Percentiles rank a stretch among this genome's conserved stretches.
Conservation (phyloP, 1,140 invertebrate species). For the Danaus plexippus region DNA sequence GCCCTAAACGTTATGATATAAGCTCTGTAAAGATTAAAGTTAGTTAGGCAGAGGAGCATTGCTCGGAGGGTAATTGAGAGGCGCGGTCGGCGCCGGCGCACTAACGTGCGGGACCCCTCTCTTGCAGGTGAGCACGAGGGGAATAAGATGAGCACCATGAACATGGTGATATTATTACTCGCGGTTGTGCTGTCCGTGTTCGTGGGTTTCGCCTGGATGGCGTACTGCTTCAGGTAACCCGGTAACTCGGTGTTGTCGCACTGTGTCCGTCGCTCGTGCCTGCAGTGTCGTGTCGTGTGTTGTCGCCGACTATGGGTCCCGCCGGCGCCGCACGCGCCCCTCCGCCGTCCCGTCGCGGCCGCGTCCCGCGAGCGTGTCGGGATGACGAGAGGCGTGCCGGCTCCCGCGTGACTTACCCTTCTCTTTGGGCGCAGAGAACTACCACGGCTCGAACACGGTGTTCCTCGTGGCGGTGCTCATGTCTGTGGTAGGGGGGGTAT, state of each 20-base stretch:
- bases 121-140: constrained; percentile 79
- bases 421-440: constrained; percentile 83
- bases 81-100: constrained; percentile 59
- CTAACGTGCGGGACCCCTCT: constrained; percentile 63
- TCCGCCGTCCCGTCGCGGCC: constrained; percentile 32
- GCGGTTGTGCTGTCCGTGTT: constrained; percentile 93
- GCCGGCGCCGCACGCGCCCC: constrained; percentile 43
- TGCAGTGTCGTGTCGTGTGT: constrained; percentile 49
- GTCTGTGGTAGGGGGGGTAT: constrained; percentile 98
- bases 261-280: constrained; percentile 47
- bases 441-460: constrained; percentile 94
- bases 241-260: constrained; percentile 65
- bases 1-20: neutral
- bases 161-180: constrained; percentile 93
- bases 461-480: constrained; percentile 97
- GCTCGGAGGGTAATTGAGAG: constrained; percentile 40
- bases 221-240: constrained; percentile 94
- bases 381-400: constrained; percentile 30
- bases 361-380: constrained; percentile 34
- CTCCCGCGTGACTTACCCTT: constrained; percentile 49
- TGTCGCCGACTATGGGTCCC: constrained; percentile 24
- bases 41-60: constrained; percentile 30
- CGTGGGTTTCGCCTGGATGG: constrained; percentile 94
- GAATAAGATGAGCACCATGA: constrained; percentile 88
- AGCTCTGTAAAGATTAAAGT: too few relatives aligned